Evolutionary conservation across 2,113 vertebrate genomes (phyloP), one percentile per base, ranked within the genome.

Genomic region (Coreoperca whiteheadi): DNA sequence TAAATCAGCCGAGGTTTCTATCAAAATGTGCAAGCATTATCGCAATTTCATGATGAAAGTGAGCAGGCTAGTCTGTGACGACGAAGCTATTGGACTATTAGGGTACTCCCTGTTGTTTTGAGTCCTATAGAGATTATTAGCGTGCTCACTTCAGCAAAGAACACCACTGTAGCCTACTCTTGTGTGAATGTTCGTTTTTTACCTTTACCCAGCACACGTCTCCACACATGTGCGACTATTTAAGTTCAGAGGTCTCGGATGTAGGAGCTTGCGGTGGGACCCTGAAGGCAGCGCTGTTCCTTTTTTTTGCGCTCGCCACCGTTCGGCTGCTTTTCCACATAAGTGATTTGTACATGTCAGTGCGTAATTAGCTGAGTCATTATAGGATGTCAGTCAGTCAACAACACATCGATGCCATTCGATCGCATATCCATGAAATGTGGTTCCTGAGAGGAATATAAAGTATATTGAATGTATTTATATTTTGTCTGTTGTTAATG

Each of bases 231-330:
- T 3, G 1, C 25, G 6, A 2, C 15, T 5, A 1, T 23, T 71
- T 14, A 18, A 10, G 0, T 32, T 32, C 2, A 10, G 0, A 6
- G 1, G 0, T 0, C 0, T 43, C 2, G 0, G 54, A 60, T 54
- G 12, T 37, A 3, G 0, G 32, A 69, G 11, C 6, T 57, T 48
- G 9, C 16, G n/a, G 8, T 34, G 4, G 57, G 57, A 63, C 0
- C 51, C 0, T 76, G 74, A 88, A 86, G 57, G 81, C 74, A 74
- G 4, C 86, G 32, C 25, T 37, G 28, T n/a, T 2, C n/a, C 18
- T 4, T 25, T 39, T 25, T 39, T 82, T 84, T 91, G 89, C 87
- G n/a, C 87, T 48, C 87, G 84, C 34, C 46, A 70, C 86, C 0
- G 0, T 68, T 25, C 7, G 23, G 18, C 4, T n/a, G n/a, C 43